Conservation (phyloP, 2,888 invertebrate species). For the Orchesellides sinensis region DNA sequence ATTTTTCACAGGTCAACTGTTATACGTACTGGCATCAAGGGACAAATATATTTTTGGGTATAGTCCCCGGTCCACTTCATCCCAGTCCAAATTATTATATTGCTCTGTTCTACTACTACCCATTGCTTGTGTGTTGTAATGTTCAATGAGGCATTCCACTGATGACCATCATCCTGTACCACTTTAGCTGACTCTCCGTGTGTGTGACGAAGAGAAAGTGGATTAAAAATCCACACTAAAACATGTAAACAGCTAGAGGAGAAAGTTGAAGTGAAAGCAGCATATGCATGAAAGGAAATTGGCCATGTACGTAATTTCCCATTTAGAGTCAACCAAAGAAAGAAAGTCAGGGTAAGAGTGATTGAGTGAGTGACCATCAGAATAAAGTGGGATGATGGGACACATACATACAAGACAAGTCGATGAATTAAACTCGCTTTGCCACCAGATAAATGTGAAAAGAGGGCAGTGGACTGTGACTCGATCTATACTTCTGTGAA, state of each 20-base stretch:
- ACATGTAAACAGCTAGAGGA: no score
- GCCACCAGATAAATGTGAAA: conserved; percentile 15
- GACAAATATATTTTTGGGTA: no score
- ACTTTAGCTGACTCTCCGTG: no score
- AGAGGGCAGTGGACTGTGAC: conserved; percentile 10
- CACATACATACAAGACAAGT: background rate
- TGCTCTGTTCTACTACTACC: no score
- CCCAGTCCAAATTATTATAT: background rate
- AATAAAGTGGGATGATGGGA: no score
- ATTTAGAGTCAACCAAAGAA: background rate
- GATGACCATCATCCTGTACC: background rate
- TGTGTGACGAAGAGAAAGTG: no score
- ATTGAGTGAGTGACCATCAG: background rate
- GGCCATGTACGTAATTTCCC: no score
- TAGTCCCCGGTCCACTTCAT: background rate
- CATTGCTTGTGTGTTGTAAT: no score
- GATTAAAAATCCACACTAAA: background rate
- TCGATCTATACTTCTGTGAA: background rate
- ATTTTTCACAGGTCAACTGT: no score
- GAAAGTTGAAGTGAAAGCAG: no score
- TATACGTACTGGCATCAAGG: no score
- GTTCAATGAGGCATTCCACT: background rate
- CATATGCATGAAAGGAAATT: no score
- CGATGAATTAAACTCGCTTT: background rate
- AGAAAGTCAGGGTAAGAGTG: background rate